These are phyloP conservation scores for Valencia hispanica DNA, from an alignment of 2,797 vertebrate genomes.

Conservation along the genomic window DNA sequence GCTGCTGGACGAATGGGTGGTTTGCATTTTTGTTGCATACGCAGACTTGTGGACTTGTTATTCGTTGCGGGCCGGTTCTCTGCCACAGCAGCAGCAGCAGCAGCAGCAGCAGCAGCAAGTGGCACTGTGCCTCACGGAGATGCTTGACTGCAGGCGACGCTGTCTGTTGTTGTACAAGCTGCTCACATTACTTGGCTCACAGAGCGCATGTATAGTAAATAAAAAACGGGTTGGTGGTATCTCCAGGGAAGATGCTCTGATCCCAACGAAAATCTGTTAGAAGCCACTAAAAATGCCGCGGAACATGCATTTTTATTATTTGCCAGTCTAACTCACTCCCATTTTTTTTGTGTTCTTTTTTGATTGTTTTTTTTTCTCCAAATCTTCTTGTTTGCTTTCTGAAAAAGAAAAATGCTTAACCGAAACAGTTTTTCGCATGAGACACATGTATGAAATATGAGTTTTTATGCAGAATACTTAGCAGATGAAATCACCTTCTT, in stretches of 20 bases:
- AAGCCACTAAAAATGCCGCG: background rate
- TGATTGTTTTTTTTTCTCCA: background rate
- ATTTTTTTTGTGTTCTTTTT: background rate
- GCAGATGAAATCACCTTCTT: slow-evolving; percentile 22
- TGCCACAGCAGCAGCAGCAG: slow-evolving; percentile 31
- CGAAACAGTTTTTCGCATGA: background rate
- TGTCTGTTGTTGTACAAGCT: slow-evolving; percentile 26
- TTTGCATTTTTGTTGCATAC: background rate
- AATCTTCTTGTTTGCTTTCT: background rate
- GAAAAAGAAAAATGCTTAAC: background rate
- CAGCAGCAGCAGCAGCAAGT: slow-evolving; percentile 57
- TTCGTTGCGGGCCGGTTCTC: slow-evolving; percentile 40
- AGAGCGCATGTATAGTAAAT: slow-evolving; percentile 22
- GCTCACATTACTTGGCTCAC: slow-evolving; percentile 30
- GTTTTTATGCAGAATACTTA: slow-evolving; percentile 21
- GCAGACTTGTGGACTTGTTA: slow-evolving; percentile 23
- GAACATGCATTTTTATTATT: background rate
- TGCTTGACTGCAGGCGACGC: slow-evolving; percentile 30
- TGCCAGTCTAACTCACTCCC: background rate
- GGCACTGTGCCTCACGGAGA: slow-evolving; percentile 33
- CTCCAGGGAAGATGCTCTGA: slow-evolving; percentile 23
- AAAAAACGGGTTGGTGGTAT: slow-evolving; percentile 16
- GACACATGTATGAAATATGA: background rate
- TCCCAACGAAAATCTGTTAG: slow-evolving; percentile 35
- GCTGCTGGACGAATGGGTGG: slow-evolving; percentile 10